phyloP scores from a whole-genome alignment of 2,113 vertebrate species.

The Syrmaticus mikado region DNA sequence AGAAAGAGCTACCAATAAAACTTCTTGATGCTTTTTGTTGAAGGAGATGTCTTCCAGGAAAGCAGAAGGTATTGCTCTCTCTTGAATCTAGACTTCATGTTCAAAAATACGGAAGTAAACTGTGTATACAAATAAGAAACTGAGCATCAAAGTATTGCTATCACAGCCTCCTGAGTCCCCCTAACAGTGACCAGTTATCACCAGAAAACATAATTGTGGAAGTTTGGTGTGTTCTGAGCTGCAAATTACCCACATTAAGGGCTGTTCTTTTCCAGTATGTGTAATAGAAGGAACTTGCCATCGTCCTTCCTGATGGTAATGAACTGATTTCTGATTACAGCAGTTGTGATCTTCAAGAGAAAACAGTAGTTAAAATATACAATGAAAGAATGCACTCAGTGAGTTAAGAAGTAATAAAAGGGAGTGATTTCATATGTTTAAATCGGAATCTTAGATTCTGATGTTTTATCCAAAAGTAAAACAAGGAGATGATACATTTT shows the following conservation, averaged over 20 bases:
- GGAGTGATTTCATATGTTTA: background rate
- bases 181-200: background rate
- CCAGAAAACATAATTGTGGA: accelerated
- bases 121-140: background rate
- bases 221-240: background rate
- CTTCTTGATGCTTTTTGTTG: background rate
- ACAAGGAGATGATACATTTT: background rate
- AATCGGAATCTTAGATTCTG: background rate
- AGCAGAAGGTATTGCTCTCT: background rate
- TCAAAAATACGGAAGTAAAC: background rate
- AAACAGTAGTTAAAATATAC: background rate
- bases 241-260: background rate
- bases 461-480: background rate
- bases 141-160: background rate
- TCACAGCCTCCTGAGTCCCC: background rate
- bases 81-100: background rate
- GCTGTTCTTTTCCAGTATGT: background rate
- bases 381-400: background rate
- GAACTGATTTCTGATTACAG: background rate
- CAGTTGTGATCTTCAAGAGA: background rate
- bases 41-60: background rate
- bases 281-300: background rate
- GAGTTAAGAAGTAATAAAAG: background rate
- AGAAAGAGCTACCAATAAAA: background rate
- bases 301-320: background rate